Conservation (phyloP, 2,888 invertebrate species). For the Gymnoscelis rufifasciata region DNA sequence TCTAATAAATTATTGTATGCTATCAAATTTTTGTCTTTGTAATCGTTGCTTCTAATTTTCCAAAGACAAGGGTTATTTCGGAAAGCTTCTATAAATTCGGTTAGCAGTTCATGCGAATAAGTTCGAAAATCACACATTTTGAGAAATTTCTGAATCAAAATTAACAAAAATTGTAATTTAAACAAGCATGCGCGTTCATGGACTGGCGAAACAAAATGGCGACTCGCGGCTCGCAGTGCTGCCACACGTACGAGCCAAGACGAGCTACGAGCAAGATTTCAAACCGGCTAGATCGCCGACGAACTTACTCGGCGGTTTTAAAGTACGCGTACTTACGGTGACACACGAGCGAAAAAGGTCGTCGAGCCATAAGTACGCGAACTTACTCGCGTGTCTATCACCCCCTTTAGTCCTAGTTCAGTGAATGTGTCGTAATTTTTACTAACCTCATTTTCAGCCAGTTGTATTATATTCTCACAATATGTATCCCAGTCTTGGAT, state of each 20-base stretch:
- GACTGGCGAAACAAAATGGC: conserved; percentile 13
- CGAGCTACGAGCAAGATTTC: too few species aligned
- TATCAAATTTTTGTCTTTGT: conserved; percentile 23
- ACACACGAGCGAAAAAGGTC: too few species aligned
- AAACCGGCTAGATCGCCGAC: conserved; percentile 21
- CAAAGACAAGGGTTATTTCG: conserved; percentile 23
- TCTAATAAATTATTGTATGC: conserved; percentile 17
- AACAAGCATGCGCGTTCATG: conserved; percentile 37
- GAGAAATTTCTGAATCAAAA: conserved; percentile 7
- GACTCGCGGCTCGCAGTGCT: conserved; percentile 5
- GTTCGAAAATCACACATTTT: conserved; percentile 24
- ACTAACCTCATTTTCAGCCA: too few species aligned
- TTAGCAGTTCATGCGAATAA: conserved; percentile 23
- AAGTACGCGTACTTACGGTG: conserved; percentile 7
- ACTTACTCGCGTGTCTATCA: conserved; percentile 8
- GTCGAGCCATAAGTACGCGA: conserved; percentile 4
- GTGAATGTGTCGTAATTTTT: not conserved
- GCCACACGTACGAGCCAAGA: too few species aligned
- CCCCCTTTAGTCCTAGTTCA: not conserved
- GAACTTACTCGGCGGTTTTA: conserved; percentile 5
- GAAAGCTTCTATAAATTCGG: conserved; percentile 23
- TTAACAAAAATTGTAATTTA: conserved; percentile 4
- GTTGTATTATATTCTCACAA: too few species aligned
- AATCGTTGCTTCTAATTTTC: conserved; percentile 25
- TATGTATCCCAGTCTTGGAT: too few species aligned